These are phyloP conservation scores for Hypsibius dujardini DNA, from an alignment of 1,140 invertebrate species.

Conservation along the genomic window DNA sequence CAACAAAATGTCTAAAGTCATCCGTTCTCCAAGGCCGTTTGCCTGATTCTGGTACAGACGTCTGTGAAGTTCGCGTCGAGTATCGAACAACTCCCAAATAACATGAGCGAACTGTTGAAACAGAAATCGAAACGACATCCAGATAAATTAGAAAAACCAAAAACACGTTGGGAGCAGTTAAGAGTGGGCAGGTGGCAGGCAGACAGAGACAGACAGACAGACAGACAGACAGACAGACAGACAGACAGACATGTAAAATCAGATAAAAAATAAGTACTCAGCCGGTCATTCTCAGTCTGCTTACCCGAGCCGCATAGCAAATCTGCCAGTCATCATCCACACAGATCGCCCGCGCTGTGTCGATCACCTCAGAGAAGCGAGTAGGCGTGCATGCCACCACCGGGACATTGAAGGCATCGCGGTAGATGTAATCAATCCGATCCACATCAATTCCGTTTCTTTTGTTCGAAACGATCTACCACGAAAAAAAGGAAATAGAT, in stretches of 20 bases:
- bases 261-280: not conserved
- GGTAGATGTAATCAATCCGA: constrained; percentile 50
- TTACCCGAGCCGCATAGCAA: constrained; percentile 35
- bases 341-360: constrained; percentile 31
- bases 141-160: constrained; percentile 26
- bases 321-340: constrained; percentile 31
- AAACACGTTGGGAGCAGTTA: constrained; percentile 2
- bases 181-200: too few species aligned
- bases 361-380: constrained; percentile 29
- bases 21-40: constrained; percentile 33
- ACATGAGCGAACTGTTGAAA: too few species aligned
- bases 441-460: constrained; percentile 50
- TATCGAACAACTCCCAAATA: constrained; percentile 35
- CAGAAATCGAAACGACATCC: constrained; percentile 25
- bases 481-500: constrained; percentile 16
- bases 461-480: constrained; percentile 47
- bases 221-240: too few species aligned
- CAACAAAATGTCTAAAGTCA: constrained; percentile 30
- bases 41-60: constrained; percentile 39
- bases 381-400: not conserved
- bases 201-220: too few species aligned
- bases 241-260: too few species aligned
- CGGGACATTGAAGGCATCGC: not conserved
- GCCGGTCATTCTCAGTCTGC: not conserved
- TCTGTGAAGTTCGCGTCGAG: constrained; percentile 34